phyloP scores from a whole-genome alignment of 1,140 invertebrate species.

The Paraescarpia echinospica region DNA sequence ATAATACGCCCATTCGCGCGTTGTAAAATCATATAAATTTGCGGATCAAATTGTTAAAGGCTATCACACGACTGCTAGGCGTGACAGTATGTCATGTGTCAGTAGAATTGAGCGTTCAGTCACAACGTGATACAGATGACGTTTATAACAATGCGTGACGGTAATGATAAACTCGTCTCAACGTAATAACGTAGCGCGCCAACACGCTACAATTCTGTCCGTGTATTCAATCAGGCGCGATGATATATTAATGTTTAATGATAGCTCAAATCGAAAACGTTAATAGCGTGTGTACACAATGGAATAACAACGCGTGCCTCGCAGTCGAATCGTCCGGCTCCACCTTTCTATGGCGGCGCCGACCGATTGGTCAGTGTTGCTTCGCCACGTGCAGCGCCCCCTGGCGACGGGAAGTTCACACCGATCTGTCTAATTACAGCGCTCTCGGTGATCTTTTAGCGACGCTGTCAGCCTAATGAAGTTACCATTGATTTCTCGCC shows the following conservation, averaged over 20 bases:
- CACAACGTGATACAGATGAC: background rate
- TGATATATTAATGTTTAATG: conserved; percentile 7
- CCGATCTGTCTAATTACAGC: background rate
- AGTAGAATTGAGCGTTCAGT: background rate
- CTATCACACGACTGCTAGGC: background rate
- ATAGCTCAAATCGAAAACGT: background rate
- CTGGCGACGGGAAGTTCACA: background rate
- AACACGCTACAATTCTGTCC: background rate
- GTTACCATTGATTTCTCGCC: background rate
- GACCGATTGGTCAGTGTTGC: background rate
- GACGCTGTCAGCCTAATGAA: background rate
- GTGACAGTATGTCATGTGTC: background rate
- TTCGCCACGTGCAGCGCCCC: background rate
- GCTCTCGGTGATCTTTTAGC: background rate
- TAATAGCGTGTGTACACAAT: background rate
- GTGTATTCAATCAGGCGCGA: background rate
- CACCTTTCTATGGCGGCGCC: background rate
- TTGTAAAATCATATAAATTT: background rate
- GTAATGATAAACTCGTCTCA: background rate
- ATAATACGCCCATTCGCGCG: background rate
- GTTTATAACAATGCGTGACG: conserved; percentile 5
- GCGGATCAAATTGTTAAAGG: background rate
- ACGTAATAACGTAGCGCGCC: background rate
- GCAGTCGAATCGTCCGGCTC: too few species aligned
- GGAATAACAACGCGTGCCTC: background rate